A percentile compares a stretch with the other conserved stretches of the same genome.
Evolutionary conservation across 2,113 vertebrate species (phyloP).

Genomic region (Regulus satrapa): DNA sequence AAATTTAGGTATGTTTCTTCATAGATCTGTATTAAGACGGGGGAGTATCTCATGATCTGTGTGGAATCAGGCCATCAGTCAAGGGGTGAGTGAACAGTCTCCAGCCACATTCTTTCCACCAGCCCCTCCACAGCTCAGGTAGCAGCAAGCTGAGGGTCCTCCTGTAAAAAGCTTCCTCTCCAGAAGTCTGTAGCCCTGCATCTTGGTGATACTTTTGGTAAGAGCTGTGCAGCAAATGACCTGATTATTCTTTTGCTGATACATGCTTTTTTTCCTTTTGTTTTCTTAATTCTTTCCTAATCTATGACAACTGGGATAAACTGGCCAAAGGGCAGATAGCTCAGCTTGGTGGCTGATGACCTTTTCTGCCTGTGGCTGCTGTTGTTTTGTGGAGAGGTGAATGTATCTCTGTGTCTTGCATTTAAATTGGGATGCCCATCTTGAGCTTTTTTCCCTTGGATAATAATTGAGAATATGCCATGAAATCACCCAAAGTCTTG

Average conservation of each 20-base stretch:
- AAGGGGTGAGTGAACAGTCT: background rate
- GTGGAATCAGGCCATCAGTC: too few species aligned
- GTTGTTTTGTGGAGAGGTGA: background rate
- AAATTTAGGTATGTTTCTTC: background rate
- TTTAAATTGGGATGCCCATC: background rate
- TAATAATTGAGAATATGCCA: background rate
- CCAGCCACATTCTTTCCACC: fast-evolving
- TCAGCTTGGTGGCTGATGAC: background rate
- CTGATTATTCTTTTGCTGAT: background rate
- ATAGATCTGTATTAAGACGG: background rate
- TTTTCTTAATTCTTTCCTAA: background rate
- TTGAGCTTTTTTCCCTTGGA: background rate
- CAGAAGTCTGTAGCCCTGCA: background rate
- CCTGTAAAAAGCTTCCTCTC: background rate
- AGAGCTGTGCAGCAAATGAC: background rate
- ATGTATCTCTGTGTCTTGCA: background rate
- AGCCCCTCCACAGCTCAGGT: fast-evolving
- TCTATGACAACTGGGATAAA: background rate
- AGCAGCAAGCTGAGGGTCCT: background rate
- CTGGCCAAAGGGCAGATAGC: background rate
- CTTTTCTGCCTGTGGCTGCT: background rate
- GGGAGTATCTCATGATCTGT: too few species aligned
- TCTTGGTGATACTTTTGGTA: background rate
- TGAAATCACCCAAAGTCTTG: background rate
- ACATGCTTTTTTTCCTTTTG: background rate